phyloP scores from a whole-genome alignment of 2,888 invertebrate genomes.

The Campaea margaritaria region DNA sequence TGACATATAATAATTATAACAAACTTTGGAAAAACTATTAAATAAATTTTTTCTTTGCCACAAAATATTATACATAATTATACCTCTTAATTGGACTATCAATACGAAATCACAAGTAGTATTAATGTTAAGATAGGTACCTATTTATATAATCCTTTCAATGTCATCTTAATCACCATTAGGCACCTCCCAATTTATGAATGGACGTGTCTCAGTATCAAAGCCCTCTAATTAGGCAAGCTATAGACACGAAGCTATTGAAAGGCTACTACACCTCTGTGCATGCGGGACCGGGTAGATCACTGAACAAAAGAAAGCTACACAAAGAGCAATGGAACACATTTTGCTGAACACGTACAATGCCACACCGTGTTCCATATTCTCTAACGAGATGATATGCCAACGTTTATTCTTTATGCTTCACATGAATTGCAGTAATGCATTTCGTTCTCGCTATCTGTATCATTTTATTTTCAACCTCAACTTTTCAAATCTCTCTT shows the following conservation, averaged over 20 bases:
- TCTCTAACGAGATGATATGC: constrained; percentile 80
- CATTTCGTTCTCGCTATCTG: constrained; percentile 41
- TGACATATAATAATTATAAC: too few species aligned
- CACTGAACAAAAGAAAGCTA: constrained; percentile 75
- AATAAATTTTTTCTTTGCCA: too few species aligned
- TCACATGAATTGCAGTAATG: constrained; percentile 59
- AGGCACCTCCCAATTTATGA: constrained; percentile 21
- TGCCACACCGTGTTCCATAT: constrained; percentile 77
- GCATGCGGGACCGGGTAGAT: constrained; percentile 62
- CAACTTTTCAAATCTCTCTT: constrained; percentile 12
- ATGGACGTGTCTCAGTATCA: constrained; percentile 30
- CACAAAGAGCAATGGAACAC: constrained; percentile 82
- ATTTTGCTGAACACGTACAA: constrained; percentile 67
- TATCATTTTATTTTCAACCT: constrained; percentile 23
- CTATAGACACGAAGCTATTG: constrained; percentile 47
- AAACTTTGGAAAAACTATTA: too few species aligned
- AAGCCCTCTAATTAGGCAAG: constrained; percentile 50
- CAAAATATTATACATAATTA: too few species aligned
- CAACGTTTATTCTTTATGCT: constrained; percentile 67
- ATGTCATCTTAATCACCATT: constrained; percentile 15
- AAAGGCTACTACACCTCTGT: constrained; percentile 49
- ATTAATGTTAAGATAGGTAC: neutral
- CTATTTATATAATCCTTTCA: neutral
- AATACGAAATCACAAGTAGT: too few species aligned
- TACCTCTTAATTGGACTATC: too few species aligned